These are phyloP conservation scores for Bedellia somnulentella DNA, from an alignment of 2,888 invertebrate species.

Conservation along the genomic window DNA sequence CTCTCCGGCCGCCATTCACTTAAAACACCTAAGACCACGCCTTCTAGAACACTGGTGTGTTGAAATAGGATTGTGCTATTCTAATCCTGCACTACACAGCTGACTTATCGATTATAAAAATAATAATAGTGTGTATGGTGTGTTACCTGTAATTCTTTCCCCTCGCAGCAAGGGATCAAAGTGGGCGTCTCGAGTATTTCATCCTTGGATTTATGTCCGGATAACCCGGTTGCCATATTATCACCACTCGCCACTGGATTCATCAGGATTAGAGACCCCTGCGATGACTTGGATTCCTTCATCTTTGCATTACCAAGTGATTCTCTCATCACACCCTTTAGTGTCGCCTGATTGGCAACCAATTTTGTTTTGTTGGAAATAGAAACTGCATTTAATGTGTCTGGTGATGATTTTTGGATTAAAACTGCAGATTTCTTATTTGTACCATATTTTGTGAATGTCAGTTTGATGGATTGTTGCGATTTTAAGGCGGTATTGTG, in stretches of 20 bases:
- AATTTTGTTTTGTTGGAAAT: conserved; percentile 33
- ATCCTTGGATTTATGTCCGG: conserved; percentile 35
- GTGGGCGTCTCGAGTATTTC: conserved; percentile 29
- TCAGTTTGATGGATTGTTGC: too few relatives aligned
- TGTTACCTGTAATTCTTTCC: conserved; percentile 35
- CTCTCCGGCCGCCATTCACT: too few relatives aligned
- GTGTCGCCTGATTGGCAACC: background rate
- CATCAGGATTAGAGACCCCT: conserved; percentile 32
- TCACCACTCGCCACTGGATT: conserved; percentile 52
- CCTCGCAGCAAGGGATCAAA: conserved; percentile 47
- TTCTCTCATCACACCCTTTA: background rate
- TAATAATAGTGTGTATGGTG: too few relatives aligned
- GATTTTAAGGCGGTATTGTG: too few relatives aligned
- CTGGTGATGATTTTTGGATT: conserved; percentile 6
- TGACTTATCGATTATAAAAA: too few relatives aligned
- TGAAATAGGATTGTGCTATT: too few relatives aligned
- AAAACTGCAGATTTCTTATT: too few relatives aligned
- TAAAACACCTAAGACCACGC: too few relatives aligned
- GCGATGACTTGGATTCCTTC: conserved; percentile 37
- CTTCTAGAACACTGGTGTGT: too few relatives aligned
- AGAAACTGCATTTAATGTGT: conserved; percentile 21
- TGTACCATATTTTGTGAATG: too few relatives aligned
- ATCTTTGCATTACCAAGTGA: conserved; percentile 10
- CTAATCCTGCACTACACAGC: too few relatives aligned
- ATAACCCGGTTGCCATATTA: conserved; percentile 33